These are phyloP conservation scores for Enteromius thamalakanensis DNA, from an alignment of 2,797 vertebrate genomes.

Conservation along the genomic window DNA sequence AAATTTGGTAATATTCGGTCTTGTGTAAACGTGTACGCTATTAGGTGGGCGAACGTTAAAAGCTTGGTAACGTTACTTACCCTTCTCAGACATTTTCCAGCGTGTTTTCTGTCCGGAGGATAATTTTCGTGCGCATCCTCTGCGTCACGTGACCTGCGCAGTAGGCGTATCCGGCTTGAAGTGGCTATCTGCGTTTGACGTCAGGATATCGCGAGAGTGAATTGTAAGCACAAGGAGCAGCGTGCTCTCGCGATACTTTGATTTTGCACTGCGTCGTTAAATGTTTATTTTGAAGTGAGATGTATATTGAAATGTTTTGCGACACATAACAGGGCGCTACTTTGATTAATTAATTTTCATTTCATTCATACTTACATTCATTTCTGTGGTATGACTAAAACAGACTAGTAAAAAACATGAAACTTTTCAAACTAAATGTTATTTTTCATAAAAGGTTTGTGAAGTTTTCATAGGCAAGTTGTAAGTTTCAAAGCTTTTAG, in stretches of 20 bases:
- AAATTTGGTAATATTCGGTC: too few species aligned
- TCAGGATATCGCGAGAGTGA: background rate
- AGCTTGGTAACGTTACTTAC: conserved; percentile 41
- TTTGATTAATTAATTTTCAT: background rate
- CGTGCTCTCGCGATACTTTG: background rate
- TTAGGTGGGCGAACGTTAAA: background rate
- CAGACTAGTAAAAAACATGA: too few species aligned
- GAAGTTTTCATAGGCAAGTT: background rate
- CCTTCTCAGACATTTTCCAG: conserved; percentile 63
- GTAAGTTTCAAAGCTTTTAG: background rate
- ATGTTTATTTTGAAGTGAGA: background rate
- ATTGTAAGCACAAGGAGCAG: background rate
- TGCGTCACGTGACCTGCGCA: background rate
- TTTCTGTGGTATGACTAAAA: background rate
- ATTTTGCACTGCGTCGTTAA: background rate
- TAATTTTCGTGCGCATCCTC: background rate
- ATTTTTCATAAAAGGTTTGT: background rate
- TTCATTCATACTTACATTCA: background rate
- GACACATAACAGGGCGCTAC: background rate
- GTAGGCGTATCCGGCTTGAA: background rate
- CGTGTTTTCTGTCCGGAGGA: conserved; percentile 10
- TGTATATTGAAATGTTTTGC: background rate
- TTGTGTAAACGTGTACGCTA: background rate
- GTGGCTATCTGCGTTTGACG: background rate
- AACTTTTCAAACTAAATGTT: background rate